These are phyloP conservation scores for Leptura quadrifasciata DNA, from an alignment of 2,888 invertebrate genomes.

Conservation along the genomic window DNA sequence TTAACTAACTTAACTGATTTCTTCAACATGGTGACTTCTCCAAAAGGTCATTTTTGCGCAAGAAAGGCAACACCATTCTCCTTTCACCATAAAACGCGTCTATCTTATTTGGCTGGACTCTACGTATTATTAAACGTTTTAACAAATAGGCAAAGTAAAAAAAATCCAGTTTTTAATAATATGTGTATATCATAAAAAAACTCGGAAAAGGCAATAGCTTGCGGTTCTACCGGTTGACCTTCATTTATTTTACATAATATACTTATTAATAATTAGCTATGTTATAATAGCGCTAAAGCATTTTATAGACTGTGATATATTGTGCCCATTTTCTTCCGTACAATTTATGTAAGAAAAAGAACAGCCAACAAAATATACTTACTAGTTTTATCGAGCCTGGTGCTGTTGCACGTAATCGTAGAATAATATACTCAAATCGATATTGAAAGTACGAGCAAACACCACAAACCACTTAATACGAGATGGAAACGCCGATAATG, in stretches of 20 bases:
- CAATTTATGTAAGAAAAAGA: background rate
- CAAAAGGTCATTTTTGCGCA: too few species aligned
- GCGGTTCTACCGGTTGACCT: background rate
- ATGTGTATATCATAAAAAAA: too few species aligned
- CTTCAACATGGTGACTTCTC: too few species aligned
- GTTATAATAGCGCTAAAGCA: background rate
- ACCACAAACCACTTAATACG: conserved; percentile 57
- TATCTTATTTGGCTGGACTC: too few species aligned
- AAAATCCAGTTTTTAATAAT: too few species aligned
- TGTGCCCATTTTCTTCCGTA: background rate
- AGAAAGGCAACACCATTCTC: too few species aligned
- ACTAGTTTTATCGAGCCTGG: background rate
- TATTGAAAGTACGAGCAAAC: conserved; percentile 54
- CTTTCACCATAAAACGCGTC: too few species aligned
- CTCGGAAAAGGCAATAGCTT: background rate
- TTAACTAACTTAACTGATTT: too few species aligned
- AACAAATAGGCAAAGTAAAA: too few species aligned
- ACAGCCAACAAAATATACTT: background rate
- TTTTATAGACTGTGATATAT: background rate
- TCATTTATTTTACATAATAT: background rate
- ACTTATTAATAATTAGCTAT: background rate
- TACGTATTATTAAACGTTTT: too few species aligned
- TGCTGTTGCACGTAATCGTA: background rate
- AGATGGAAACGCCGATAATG: conserved; percentile 48
- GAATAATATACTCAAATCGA: conserved; percentile 34